Evolutionary conservation across 2,888 invertebrate genomes (phyloP).

Genomic region (Eueremaeus valkanovi): DNA sequence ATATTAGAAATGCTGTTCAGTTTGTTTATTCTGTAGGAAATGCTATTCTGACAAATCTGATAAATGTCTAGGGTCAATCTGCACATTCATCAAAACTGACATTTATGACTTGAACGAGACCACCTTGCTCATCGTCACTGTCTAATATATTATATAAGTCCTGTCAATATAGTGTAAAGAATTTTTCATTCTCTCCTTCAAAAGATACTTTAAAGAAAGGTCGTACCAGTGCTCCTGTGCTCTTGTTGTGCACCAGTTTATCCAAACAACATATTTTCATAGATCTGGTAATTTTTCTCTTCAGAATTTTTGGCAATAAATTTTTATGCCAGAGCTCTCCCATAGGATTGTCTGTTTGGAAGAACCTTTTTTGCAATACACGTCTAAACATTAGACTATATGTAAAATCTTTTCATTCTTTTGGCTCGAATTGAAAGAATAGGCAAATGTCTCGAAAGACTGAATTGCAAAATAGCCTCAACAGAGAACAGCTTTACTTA

Average conservation of each 20-base stretch:
- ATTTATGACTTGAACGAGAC: too few relatives aligned
- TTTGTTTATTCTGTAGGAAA: too few relatives aligned
- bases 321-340: conserved; percentile 20
- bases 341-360: not conserved
- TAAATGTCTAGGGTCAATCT: too few relatives aligned
- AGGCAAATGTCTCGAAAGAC: not conserved
- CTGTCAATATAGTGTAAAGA: conserved; percentile 15
- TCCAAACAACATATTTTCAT: conserved; percentile 12
- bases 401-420: not conserved
- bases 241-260: conserved; percentile 1
- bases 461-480: not conserved
- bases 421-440: not conserved
- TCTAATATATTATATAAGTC: too few relatives aligned
- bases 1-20: too few relatives aligned
- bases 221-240: not conserved
- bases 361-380: not conserved
- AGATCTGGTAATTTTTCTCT: not conserved
- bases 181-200: conserved; percentile 23
- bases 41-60: too few relatives aligned
- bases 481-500: not conserved
- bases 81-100: too few relatives aligned
- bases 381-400: not conserved
- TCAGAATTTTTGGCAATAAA: conserved; percentile 27
- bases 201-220: not conserved
- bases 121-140: too few relatives aligned